These are phyloP conservation scores for Pseudanteris insignis DNA, from an alignment of 2,888 invertebrate genomes.

Conservation along the genomic window DNA sequence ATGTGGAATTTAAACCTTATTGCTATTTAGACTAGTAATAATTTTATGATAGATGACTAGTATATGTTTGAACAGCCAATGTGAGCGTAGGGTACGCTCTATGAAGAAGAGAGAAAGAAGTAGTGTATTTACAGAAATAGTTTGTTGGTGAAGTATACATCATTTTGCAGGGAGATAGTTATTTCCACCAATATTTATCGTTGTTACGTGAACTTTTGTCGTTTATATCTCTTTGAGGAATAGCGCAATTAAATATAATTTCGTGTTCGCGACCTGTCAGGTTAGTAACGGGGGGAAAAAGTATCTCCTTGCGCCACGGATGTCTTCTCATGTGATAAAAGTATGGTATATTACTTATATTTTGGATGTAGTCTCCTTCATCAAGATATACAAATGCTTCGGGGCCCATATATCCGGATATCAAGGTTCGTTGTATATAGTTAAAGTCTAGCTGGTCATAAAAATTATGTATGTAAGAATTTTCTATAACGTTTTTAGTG, in stretches of 20 bases:
- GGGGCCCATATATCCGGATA: conserved; percentile 15
- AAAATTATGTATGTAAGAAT: conserved; percentile 1
- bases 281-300: background rate
- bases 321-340: conserved; percentile 10
- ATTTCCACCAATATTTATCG: background rate
- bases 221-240: background rate
- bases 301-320: conserved; percentile 10
- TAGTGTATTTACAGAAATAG: too few species aligned
- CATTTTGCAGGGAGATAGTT: too few species aligned
- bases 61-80: too few species aligned
- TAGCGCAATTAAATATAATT: background rate
- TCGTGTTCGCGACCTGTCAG: background rate
- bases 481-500: conserved; percentile 1
- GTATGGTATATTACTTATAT: background rate
- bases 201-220: background rate
- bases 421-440: background rate
- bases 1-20: too few species aligned
- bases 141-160: too few species aligned
- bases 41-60: too few species aligned
- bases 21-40: too few species aligned
- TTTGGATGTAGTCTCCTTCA: background rate
- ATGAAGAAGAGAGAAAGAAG: too few species aligned
- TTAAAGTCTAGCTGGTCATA: background rate
- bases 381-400: conserved; percentile 30
- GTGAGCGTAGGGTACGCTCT: too few species aligned